phyloP scores from a whole-genome alignment of 2,113 vertebrate genomes.

The Peucedramus taeniatus region DNA sequence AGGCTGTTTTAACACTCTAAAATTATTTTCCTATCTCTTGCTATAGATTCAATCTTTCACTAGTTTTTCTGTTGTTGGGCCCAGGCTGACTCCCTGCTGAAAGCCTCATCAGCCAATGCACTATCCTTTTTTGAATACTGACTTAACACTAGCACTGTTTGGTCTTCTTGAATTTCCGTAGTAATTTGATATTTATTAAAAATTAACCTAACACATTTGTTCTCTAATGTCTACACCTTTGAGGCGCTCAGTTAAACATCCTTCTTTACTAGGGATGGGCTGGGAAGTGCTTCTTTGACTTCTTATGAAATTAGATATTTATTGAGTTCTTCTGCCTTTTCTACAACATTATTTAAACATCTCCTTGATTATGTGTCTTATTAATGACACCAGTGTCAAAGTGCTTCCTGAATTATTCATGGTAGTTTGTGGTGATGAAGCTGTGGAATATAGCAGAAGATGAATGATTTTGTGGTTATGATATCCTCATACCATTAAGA shows the following conservation, averaged over 20 bases:
- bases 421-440: slow-evolving; percentile 38
- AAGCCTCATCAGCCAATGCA: not conserved
- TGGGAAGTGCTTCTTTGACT: not conserved
- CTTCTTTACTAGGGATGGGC: not conserved
- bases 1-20: not conserved
- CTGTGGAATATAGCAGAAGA: not conserved
- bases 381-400: slow-evolving; percentile 51
- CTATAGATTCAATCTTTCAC: not conserved
- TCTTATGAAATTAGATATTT: slow-evolving; percentile 47
- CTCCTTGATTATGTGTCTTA: slow-evolving; percentile 30
- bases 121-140: not conserved
- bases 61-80: not conserved
- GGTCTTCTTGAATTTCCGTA: not conserved
- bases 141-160: not conserved
- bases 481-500: not conserved
- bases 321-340: slow-evolving; percentile 47
- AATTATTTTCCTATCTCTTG: not conserved
- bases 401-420: slow-evolving; percentile 49
- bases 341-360: slow-evolving; percentile 53
- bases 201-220: slow-evolving; percentile 25
- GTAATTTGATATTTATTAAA: slow-evolving; percentile 37
- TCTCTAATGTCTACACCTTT: not conserved
- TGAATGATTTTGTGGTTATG: not conserved
- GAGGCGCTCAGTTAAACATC: not conserved
- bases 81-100: not conserved